Conservation (phyloP, 2,797 vertebrate species). For the Pagetopsis macropterus region DNA sequence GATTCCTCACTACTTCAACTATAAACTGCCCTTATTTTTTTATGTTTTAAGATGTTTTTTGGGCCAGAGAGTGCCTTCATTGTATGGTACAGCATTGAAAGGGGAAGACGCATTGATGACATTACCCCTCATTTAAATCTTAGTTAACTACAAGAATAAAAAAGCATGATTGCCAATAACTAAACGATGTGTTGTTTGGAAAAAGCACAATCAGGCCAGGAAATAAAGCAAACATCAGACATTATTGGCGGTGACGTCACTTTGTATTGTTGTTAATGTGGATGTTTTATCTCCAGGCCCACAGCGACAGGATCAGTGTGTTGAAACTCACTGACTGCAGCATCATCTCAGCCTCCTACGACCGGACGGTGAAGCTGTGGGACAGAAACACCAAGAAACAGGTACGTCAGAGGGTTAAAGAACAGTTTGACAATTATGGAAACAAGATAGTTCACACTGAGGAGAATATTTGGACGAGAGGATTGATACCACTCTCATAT, state of each 20-base stretch:
- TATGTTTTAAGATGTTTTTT: too few species aligned
- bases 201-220: not conserved
- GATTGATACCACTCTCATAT: too few species aligned
- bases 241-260: not conserved
- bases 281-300: slow-evolving; percentile 76
- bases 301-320: slow-evolving; percentile 82
- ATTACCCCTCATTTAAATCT: not conserved
- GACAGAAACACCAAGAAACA: slow-evolving; percentile 85
- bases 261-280: not conserved
- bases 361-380: slow-evolving; percentile 90
- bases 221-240: not conserved
- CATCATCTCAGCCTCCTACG: slow-evolving; percentile 87
- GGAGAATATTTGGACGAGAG: too few species aligned
- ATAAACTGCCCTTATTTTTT: too few species aligned
- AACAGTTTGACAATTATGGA: not conserved
- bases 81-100: too few species aligned
- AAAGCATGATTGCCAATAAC: not conserved
- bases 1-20: not conserved
- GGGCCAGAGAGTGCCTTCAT: too few species aligned
- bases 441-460: not conserved
- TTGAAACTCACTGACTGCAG: slow-evolving; percentile 78
- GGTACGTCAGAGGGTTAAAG: slow-evolving; percentile 62
- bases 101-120: too few species aligned
- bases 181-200: not conserved
- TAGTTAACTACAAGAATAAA: not conserved